Evolutionary conservation across 53 echinoderm and acorn worm species (phyloP).

Genomic region (Arbacia lixula): DNA sequence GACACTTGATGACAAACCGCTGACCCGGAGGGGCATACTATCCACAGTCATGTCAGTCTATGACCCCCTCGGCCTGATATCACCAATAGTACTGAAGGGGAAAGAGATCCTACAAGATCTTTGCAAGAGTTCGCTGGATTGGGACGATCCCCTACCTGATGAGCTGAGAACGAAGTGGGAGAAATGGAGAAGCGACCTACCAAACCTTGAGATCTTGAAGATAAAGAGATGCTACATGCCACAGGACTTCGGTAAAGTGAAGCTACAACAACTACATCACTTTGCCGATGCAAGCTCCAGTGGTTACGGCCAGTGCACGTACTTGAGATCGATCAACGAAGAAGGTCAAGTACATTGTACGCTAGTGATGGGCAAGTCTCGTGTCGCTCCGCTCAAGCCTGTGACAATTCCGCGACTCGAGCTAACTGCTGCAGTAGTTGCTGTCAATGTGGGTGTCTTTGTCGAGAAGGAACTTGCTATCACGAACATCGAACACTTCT

Average conservation of each 20-base stretch:
- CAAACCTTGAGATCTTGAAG: slow-evolving; percentile 12
- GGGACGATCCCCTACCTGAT: slow-evolving; percentile 73
- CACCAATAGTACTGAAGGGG: slow-evolving; percentile 60
- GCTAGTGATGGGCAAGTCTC: slow-evolving; percentile 61
- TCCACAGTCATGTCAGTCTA: slow-evolving; percentile 74
- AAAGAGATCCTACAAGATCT: slow-evolving; percentile 73
- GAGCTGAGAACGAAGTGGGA: slow-evolving; percentile 40
- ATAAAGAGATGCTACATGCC: slow-evolving; percentile 64
- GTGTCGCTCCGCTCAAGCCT: slow-evolving; percentile 47
- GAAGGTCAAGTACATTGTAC: slow-evolving; percentile 47
- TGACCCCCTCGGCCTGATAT: slow-evolving; percentile 69
- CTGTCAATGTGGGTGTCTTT: slow-evolving; percentile 11
- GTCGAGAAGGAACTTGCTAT: slow-evolving; percentile 45
- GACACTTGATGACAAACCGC: too few relatives aligned
- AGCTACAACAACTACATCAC: slow-evolving; percentile 50
- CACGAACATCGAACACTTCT: slow-evolving; percentile 15
- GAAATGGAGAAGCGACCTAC: slow-evolving; percentile 51
- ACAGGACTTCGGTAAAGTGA: slow-evolving; percentile 21
- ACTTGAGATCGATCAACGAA: slow-evolving; percentile 50
- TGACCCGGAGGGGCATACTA: too few relatives aligned
- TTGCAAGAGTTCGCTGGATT: slow-evolving; percentile 56
- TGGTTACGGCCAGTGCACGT: slow-evolving; percentile 78
- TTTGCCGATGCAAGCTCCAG: slow-evolving; percentile 68
- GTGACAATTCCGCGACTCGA: slow-evolving; percentile 61
- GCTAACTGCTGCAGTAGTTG: slow-evolving; percentile 57